phyloP scores from a whole-genome alignment of 2,113 vertebrate species.

The Merops nubicus region DNA sequence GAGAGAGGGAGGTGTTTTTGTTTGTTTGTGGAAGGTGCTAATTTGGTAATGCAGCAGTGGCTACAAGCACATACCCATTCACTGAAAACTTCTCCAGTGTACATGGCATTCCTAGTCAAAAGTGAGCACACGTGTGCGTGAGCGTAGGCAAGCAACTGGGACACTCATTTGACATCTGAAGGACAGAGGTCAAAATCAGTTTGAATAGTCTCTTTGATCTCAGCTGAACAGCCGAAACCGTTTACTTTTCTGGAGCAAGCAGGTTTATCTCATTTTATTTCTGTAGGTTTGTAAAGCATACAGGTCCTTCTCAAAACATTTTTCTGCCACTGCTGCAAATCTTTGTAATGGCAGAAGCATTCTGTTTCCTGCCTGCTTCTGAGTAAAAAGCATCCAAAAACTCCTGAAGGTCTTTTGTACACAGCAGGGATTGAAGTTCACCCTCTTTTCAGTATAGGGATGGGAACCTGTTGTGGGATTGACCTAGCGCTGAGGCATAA shows the following conservation, averaged over 20 bases:
- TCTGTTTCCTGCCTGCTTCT: not conserved
- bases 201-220: not conserved
- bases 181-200: not conserved
- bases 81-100: not conserved
- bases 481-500: not conserved
- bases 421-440: not conserved
- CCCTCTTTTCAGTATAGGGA: not conserved
- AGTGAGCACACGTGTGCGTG: rapidly evolving
- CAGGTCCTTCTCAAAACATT: not conserved
- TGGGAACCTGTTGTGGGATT: not conserved
- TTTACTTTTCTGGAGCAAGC: not conserved
- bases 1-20: not conserved
- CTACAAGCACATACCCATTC: not conserved
- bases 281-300: not conserved
- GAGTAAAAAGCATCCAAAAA: not conserved
- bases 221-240: not conserved
- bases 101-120: not conserved
- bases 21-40: not conserved
- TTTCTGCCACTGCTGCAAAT: not conserved
- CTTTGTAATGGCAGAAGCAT: not conserved
- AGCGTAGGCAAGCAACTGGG: not conserved
- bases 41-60: not conserved
- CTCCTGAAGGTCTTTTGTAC: not conserved
- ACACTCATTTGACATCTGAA: not conserved
- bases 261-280: not conserved